Percentiles rank a stretch among this genome's conserved stretches.
phyloP scores from a whole-genome alignment of 2,888 invertebrate genomes.

The Cylindroiulus punctatus region DNA sequence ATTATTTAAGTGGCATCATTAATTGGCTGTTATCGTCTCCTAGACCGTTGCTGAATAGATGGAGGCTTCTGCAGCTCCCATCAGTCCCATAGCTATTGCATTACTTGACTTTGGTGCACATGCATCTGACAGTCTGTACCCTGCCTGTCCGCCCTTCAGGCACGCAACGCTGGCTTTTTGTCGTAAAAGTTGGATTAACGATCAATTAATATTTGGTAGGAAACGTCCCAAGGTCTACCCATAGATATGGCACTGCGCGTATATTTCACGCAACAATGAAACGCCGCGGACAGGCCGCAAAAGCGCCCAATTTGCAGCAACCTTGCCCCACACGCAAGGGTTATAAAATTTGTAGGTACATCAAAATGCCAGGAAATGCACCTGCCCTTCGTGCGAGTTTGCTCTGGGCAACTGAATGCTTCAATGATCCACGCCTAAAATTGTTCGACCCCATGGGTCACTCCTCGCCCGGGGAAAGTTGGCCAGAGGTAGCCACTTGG shows the following conservation, averaged over 20 bases:
- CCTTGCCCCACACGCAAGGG: neutral
- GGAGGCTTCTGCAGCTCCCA: neutral
- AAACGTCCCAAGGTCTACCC: neutral
- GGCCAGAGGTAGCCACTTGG: neutral
- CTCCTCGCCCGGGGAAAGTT: neutral
- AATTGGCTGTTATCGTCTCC: neutral
- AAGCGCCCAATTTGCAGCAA: neutral
- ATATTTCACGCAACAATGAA: neutral
- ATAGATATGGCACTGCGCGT: neutral
- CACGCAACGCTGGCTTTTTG: neutral
- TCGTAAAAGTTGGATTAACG: constrained; percentile 8
- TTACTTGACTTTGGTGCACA: neutral
- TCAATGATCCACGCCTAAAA: neutral
- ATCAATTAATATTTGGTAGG: constrained; percentile 9
- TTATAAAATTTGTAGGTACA: neutral
- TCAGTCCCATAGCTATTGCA: neutral
- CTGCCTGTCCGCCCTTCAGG: neutral
- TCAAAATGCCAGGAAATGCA: constrained; percentile 1
- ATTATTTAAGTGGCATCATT: constrained; percentile 9
- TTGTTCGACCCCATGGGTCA: neutral
- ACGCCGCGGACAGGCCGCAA: neutral
- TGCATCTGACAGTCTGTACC: neutral
- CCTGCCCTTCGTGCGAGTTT: neutral
- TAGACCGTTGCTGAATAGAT: neutral
- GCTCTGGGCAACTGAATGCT: neutral